A percentile compares a stretch with the other conserved stretches of the same genome.
Evolutionary conservation across 1,140 invertebrate species (phyloP).

Genomic region (Pomacea maculata): DNA sequence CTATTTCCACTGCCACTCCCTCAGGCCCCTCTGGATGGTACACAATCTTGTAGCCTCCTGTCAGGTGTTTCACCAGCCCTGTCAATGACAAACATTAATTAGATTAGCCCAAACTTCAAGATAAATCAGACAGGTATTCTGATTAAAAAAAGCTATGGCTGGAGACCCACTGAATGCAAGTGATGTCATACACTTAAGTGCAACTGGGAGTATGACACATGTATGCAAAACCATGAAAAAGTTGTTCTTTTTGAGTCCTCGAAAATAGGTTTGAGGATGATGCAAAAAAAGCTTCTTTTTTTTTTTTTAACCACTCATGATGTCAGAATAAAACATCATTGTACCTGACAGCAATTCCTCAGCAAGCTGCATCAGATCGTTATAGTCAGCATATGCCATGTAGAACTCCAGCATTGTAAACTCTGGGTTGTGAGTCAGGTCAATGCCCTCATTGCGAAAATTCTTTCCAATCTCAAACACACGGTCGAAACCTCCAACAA

Average conservation of each 20-base stretch:
- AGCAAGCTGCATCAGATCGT: slow-evolving; percentile 93
- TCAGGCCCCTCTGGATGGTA: slow-evolving; percentile 92
- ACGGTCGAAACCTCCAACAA: slow-evolving; percentile 95
- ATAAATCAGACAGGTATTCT: too few species aligned
- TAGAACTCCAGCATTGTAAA: slow-evolving; percentile 99
- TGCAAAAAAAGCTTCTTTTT: background rate
- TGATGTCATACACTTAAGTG: too few species aligned
- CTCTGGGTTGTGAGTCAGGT: slow-evolving; percentile 98
- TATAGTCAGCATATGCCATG: slow-evolving; percentile 99
- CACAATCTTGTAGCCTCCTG: slow-evolving; percentile 78
- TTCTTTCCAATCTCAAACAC: slow-evolving; percentile 98
- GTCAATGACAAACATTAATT: background rate
- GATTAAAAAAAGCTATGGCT: too few species aligned
- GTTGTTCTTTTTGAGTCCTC: background rate
- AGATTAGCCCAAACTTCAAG: too few species aligned
- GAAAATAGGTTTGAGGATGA: background rate
- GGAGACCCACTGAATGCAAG: too few species aligned
- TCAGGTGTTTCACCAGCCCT: slow-evolving; percentile 78
- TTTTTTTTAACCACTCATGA: too few species aligned
- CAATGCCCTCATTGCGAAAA: slow-evolving; percentile 98
- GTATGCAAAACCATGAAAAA: too few species aligned
- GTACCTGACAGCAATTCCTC: slow-evolving; percentile 88
- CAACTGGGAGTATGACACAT: too few species aligned
- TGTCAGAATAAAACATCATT: background rate
- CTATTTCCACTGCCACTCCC: slow-evolving; percentile 80